Conservation (phyloP, 1,140 invertebrate species). For the Pseudomyrmex concolor region DNA sequence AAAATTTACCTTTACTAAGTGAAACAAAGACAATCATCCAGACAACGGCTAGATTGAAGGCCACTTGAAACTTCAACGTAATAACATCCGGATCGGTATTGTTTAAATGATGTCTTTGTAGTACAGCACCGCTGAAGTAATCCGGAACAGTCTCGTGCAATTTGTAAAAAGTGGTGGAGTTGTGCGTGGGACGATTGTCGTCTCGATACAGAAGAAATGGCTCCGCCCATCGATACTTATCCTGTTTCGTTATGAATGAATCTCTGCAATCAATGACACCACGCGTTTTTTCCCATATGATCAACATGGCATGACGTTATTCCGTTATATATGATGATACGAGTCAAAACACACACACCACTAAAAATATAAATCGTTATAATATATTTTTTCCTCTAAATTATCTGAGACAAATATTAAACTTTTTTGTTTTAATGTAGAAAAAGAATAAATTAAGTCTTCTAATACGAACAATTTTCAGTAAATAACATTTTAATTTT, state of each 20-base stretch:
- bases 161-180: slow-evolving; percentile 86
- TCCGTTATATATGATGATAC: not conserved
- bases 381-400: too few relatives aligned
- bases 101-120: slow-evolving; percentile 89
- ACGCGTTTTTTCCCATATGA: slow-evolving; percentile 37
- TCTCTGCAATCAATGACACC: slow-evolving; percentile 86
- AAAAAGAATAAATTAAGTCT: too few relatives aligned
- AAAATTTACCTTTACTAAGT: slow-evolving; percentile 91
- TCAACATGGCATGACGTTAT: slow-evolving; percentile 11
- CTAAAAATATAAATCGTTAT: too few relatives aligned
- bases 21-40: slow-evolving; percentile 96
- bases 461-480: too few relatives aligned
- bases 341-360: not conserved
- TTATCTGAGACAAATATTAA: too few relatives aligned
- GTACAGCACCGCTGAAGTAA: slow-evolving; percentile 92
- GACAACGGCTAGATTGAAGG: slow-evolving; percentile 94
- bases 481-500: too few relatives aligned
- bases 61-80: slow-evolving; percentile 93
- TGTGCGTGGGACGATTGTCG: slow-evolving; percentile 82
- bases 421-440: too few relatives aligned
- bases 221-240: slow-evolving; percentile 93
- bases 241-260: slow-evolving; percentile 93
- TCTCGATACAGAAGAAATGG: slow-evolving; percentile 88
- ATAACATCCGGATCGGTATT: slow-evolving; percentile 87
- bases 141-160: slow-evolving; percentile 92